A percentile compares a stretch with the other conserved stretches of the same genome.
Evolutionary conservation across 1,140 invertebrate species (phyloP).

Genomic region (Subanguina moxae): DNA sequence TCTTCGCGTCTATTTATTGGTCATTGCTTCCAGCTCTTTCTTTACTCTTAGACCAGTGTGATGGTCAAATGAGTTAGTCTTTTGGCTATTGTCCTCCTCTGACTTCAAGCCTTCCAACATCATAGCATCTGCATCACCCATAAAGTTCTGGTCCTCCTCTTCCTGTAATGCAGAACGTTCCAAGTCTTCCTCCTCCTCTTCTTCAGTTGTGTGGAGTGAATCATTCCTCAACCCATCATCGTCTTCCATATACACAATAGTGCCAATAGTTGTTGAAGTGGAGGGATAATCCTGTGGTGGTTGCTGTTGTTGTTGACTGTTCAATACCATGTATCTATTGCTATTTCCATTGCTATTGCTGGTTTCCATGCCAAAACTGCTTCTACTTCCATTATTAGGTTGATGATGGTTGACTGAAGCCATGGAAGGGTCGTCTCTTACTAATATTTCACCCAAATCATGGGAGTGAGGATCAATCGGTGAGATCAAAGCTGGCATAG

Average conservation of each 20-base stretch:
- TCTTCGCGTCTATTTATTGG: too few species aligned
- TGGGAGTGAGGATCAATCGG: background rate
- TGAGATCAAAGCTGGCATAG: background rate
- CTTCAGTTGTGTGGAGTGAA: background rate
- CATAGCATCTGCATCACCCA: too few species aligned
- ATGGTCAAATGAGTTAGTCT: too few species aligned
- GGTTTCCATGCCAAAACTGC: too few species aligned
- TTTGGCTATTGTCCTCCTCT: too few species aligned
- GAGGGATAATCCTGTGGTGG: background rate
- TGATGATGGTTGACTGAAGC: background rate
- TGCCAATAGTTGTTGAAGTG: background rate
- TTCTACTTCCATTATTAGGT: too few species aligned
- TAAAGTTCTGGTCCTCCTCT: too few species aligned
- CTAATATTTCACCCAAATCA: slow-evolving; percentile 1
- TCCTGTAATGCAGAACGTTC: background rate
- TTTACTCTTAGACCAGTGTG: too few species aligned
- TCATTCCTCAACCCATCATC: background rate
- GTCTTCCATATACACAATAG: slow-evolving; percentile 12
- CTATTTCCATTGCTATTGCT: background rate
- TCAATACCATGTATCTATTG: slow-evolving; percentile 7
- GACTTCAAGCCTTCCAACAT: too few species aligned
- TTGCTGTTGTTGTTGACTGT: background rate
- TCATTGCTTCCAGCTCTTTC: too few species aligned
- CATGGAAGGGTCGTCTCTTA: background rate
- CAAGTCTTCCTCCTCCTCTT: background rate